These are phyloP conservation scores for Tachypleus tridentatus DNA, from an alignment of 1,140 invertebrate species.

Conservation along the genomic window DNA sequence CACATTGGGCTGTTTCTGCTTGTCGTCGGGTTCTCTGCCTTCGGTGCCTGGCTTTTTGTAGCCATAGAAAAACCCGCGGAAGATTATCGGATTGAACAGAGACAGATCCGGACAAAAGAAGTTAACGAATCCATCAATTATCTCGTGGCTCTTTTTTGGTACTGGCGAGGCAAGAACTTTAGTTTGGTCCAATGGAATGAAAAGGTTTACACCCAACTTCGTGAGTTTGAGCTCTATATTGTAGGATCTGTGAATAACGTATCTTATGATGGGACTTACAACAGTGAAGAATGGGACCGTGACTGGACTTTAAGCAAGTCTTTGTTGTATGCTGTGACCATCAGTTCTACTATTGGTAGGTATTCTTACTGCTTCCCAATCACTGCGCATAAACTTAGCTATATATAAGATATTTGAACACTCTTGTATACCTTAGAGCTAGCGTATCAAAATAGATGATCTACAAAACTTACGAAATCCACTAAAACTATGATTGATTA, in stretches of 20 bases:
- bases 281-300: slow-evolving; percentile 22
- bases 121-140: slow-evolving; percentile 26
- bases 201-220: slow-evolving; percentile 20
- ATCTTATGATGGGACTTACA: slow-evolving; percentile 26
- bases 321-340: slow-evolving; percentile 27
- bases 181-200: slow-evolving; percentile 13
- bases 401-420: no score
- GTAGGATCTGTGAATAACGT: slow-evolving; percentile 19
- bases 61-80: slow-evolving; percentile 19
- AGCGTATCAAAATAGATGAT: no score
- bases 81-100: slow-evolving; percentile 12
- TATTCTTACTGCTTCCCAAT: not conserved
- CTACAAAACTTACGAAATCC: no score
- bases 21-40: slow-evolving; percentile 20
- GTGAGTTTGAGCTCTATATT: slow-evolving; percentile 24
- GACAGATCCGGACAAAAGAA: slow-evolving; percentile 13
- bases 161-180: slow-evolving; percentile 19
- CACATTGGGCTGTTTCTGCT: slow-evolving; percentile 28
- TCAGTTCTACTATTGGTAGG: slow-evolving; percentile 29
- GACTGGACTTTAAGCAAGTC: slow-evolving; percentile 28
- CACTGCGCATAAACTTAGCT: no score
- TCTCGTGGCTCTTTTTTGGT: slow-evolving; percentile 24
- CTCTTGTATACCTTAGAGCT: no score
- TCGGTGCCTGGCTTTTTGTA: slow-evolving; percentile 26
- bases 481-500: no score